Percentiles rank a stretch among this genome's conserved stretches.
Evolutionary conservation across 2,797 vertebrate genomes (phyloP).

Genomic region (Lutjanus campechanus): DNA sequence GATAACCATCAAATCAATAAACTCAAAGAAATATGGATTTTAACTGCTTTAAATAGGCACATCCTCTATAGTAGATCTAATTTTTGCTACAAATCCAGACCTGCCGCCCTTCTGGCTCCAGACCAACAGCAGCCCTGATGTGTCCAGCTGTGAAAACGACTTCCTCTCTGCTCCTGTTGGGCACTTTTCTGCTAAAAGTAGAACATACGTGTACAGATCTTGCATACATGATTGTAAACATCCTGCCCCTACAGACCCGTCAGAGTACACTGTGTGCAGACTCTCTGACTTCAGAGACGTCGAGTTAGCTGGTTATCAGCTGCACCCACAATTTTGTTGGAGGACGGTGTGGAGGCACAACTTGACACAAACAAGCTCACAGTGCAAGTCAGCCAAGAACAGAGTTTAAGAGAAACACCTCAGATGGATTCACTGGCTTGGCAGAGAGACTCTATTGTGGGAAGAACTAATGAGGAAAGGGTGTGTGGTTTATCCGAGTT

Average conservation of each 20-base stretch:
- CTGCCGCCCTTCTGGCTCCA: constrained; percentile 11
- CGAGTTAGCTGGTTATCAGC: background rate
- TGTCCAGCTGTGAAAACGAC: constrained; percentile 44
- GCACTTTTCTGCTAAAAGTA: background rate
- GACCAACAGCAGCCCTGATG: background rate
- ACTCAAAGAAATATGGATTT: too few species aligned
- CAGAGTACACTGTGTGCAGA: background rate
- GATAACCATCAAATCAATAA: background rate
- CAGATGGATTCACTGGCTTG: background rate
- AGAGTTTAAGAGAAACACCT: background rate
- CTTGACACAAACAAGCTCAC: background rate
- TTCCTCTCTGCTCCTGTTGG: constrained; percentile 29
- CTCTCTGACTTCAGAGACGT: background rate
- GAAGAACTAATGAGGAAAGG: constrained; percentile 1
- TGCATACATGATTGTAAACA: constrained; percentile 9
- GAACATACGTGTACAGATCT: background rate
- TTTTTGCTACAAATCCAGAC: background rate
- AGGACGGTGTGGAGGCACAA: background rate
- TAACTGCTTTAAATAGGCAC: background rate
- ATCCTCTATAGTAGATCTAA: background rate
- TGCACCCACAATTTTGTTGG: background rate
- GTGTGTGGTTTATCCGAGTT: constrained; percentile 16
- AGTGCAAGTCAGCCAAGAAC: background rate
- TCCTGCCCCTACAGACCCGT: constrained; percentile 12
- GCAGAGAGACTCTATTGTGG: background rate